Evolutionary conservation across 2,888 invertebrate species (phyloP).

Genomic region (Lysandra bellargus): DNA sequence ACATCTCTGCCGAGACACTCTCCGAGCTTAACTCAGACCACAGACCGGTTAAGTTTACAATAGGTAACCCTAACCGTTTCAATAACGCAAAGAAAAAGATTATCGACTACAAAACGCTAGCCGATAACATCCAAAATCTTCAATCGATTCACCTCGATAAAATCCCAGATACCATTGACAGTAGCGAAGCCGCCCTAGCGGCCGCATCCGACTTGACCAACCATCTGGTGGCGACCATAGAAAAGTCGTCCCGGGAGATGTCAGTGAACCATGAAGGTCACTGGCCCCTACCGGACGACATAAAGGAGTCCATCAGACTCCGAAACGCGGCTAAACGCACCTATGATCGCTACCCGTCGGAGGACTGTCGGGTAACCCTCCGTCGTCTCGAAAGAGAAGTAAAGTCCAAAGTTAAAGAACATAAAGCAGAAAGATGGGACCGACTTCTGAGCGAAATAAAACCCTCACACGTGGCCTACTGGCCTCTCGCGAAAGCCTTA

Average conservation of each 20-base stretch:
- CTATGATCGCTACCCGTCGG: too few relatives aligned
- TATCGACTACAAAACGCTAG: constrained; percentile 10
- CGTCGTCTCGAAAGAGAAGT: neutral
- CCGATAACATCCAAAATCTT: neutral
- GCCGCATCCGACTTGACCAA: neutral
- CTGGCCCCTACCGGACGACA: constrained; percentile 17
- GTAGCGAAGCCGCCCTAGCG: too few relatives aligned
- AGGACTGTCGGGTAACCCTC: too few relatives aligned
- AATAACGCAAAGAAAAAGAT: neutral
- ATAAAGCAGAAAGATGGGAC: neutral
- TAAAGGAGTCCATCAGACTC: neutral
- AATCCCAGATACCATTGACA: too few relatives aligned
- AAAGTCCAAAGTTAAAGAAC: neutral
- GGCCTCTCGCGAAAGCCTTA: neutral
- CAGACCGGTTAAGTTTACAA: neutral
- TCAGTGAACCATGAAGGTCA: neutral
- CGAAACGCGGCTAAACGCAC: neutral
- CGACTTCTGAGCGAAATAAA: neutral
- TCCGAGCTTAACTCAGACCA: neutral
- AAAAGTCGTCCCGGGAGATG: constrained; percentile 1
- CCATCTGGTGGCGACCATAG: neutral
- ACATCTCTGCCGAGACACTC: neutral
- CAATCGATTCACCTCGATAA: neutral
- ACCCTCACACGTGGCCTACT: too few relatives aligned
- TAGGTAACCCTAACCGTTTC: neutral